Evolutionary conservation across 2,888 invertebrate species (phyloP).

Genomic region (Aphidius colemani): DNA sequence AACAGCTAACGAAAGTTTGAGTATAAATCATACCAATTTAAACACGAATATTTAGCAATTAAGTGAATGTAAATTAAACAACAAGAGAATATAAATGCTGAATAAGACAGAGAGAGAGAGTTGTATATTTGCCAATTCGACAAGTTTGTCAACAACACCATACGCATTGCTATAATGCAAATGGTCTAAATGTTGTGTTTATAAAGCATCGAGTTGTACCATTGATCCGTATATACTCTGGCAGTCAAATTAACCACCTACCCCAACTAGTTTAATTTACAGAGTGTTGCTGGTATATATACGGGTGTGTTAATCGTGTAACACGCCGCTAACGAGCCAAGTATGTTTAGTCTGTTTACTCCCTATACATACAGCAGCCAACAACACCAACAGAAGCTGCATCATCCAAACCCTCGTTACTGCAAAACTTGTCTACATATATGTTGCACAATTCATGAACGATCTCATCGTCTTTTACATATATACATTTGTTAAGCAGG

Average conservation of each 20-base stretch:
- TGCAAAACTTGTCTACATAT: too few species aligned
- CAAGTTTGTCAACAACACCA: conserved; percentile 36
- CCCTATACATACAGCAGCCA: background rate
- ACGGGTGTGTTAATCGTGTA: conserved; percentile 43
- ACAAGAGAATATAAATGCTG: too few species aligned
- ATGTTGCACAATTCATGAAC: too few species aligned
- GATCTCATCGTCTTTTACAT: too few species aligned
- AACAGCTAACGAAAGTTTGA: too few species aligned
- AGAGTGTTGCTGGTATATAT: conserved; percentile 33
- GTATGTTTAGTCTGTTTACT: conserved; percentile 37
- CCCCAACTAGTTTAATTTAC: conserved; percentile 38
- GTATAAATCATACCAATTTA: too few species aligned
- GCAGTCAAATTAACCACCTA: conserved; percentile 28
- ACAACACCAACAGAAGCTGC: too few species aligned
- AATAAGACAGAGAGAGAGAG: too few species aligned
- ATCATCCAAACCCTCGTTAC: too few species aligned
- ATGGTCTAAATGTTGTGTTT: background rate
- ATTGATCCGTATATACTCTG: conserved; percentile 18
- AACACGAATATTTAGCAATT: too few species aligned
- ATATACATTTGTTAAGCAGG: too few species aligned
- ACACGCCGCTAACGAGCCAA: conserved; percentile 43
- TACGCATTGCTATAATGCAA: background rate
- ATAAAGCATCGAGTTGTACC: conserved; percentile 21
- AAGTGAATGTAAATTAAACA: too few species aligned
- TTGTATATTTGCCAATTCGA: conserved; percentile 27